phyloP scores from a whole-genome alignment of 2,797 vertebrate species.

The Poecile montanus region DNA sequence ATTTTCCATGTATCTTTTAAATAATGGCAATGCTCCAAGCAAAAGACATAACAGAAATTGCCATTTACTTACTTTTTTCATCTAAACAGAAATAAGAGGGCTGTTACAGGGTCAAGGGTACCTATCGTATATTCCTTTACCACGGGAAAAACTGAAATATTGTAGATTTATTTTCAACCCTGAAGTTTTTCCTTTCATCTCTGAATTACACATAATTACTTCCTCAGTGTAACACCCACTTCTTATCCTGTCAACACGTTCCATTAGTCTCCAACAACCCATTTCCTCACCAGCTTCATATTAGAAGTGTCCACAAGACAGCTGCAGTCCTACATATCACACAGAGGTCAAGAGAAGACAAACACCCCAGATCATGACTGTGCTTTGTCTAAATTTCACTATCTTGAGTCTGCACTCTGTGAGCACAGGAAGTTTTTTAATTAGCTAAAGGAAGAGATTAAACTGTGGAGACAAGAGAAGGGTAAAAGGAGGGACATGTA shows the following conservation, averaged over 20 bases:
- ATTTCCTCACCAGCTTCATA: background rate
- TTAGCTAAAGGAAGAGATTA: background rate
- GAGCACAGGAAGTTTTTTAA: background rate
- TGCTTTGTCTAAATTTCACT: background rate
- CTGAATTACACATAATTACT: background rate
- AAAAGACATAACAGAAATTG: background rate
- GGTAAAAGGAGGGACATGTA: background rate
- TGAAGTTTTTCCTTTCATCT: background rate
- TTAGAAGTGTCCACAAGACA: background rate
- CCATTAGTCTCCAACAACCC: background rate
- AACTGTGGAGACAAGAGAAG: background rate
- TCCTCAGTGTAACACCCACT: background rate
- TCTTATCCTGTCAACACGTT: background rate
- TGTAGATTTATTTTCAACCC: background rate
- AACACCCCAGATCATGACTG: background rate
- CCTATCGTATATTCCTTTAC: background rate
- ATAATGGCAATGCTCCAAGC: background rate
- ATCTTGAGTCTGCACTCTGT: background rate
- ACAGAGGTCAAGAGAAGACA: background rate
- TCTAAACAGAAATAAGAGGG: background rate
- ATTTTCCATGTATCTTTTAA: background rate
- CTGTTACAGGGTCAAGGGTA: background rate
- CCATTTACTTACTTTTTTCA: background rate
- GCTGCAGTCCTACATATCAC: background rate
- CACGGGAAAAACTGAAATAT: background rate